A percentile compares a stretch with the other conserved stretches of the same genome.
Conservation (phyloP, 1,140 invertebrate species). For the Trichonephila clavipes region DNA sequence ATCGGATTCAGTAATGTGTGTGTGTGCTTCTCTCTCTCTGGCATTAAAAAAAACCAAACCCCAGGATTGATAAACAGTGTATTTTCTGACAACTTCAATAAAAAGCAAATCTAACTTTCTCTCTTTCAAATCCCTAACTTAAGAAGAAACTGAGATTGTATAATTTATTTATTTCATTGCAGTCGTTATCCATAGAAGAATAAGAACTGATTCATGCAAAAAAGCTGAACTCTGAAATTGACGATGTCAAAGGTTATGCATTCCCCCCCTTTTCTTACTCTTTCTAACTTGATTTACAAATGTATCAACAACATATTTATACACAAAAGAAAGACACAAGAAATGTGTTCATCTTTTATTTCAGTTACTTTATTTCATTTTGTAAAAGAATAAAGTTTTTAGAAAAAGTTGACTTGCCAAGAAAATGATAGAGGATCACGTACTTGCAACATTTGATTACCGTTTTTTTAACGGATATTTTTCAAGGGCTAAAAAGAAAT, state of each 20-base stretch:
- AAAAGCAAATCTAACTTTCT: not conserved
- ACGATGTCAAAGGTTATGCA: not conserved
- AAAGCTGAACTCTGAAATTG: not conserved
- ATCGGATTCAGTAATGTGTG: not conserved
- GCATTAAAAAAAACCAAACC: not conserved
- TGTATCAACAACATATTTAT: too few relatives aligned
- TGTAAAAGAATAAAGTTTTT: too few relatives aligned
- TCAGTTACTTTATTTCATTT: too few relatives aligned
- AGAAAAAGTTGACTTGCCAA: too few relatives aligned
- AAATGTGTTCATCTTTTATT: not conserved
- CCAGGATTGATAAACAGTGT: not conserved
- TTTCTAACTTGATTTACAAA: too few relatives aligned
- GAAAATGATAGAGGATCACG: too few relatives aligned
- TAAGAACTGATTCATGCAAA: not conserved
- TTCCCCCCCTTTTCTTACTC: not conserved
- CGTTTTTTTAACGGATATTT: too few relatives aligned
- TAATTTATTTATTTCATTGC: not conserved
- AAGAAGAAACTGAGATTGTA: not conserved
- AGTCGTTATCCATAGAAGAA: not conserved
- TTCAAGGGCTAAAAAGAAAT: too few relatives aligned
- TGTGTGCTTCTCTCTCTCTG: too few relatives aligned
- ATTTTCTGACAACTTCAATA: not conserved
- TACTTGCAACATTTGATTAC: too few relatives aligned
- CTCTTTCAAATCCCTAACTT: not conserved
- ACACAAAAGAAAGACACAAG: not conserved